Evolutionary conservation across 2,888 invertebrate species (phyloP).

Genomic region (Patella depressa): DNA sequence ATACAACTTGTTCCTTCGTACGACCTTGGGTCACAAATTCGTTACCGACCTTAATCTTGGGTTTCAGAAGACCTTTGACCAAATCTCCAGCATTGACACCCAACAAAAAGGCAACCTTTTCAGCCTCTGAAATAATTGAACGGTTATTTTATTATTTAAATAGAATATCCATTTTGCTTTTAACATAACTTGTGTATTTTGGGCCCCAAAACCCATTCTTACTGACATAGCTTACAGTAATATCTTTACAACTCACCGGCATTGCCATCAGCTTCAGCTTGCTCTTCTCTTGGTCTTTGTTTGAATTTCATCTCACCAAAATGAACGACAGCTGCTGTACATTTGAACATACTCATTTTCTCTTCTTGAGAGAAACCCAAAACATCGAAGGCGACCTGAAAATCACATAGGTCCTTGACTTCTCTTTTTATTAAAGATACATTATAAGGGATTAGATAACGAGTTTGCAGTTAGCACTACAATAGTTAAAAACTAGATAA

Average conservation of each 20-base stretch:
- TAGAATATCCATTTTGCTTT: no score
- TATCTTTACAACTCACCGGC: constrained; percentile 37
- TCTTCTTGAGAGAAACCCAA: constrained; percentile 94
- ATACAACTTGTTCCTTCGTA: constrained; percentile 82
- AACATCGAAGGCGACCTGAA: constrained; percentile 97
- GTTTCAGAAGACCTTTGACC: constrained; percentile 85
- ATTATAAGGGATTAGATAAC: no score
- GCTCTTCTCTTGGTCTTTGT: constrained; percentile 99
- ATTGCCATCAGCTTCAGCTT: constrained; percentile 72
- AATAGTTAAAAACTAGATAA: no score
- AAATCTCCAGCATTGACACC: constrained; percentile 88
- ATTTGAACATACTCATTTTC: constrained; percentile 93
- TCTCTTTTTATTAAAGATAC: no score
- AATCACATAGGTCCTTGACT: not conserved
- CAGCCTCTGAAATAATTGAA: constrained; percentile 78
- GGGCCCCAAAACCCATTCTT: no score
- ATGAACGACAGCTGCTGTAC: constrained; percentile 98
- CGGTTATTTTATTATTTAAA: no score
- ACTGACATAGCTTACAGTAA: no score
- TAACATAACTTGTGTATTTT: no score
- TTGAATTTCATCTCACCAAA: constrained; percentile 99
- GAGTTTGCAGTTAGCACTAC: no score
- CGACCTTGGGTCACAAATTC: constrained; percentile 99
- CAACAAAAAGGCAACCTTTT: constrained; percentile 90
- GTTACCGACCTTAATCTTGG: constrained; percentile 95